Conservation (phyloP, 92 coral and sea anemone genomes). For the Virgularia gustaviana region DNA sequence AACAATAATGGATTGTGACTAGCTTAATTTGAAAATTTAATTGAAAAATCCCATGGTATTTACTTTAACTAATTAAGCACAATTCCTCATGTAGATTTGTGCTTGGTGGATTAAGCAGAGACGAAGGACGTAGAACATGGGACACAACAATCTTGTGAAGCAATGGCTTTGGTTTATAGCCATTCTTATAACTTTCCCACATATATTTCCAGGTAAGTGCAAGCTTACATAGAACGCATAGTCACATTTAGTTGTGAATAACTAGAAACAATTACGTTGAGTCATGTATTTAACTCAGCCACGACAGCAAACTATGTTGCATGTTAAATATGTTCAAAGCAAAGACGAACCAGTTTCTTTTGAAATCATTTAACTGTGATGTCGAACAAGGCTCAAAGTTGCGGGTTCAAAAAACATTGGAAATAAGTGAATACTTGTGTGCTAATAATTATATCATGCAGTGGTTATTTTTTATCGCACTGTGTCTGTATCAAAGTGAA, state of each 20-base stretch:
- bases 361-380: too few relatives aligned
- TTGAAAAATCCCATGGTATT: constrained; percentile 14
- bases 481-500: too few relatives aligned
- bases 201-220: background rate
- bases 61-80: constrained; percentile 18
- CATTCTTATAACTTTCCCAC: background rate
- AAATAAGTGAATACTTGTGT: too few relatives aligned
- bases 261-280: too few relatives aligned
- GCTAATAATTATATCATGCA: too few relatives aligned
- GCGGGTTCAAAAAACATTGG: too few relatives aligned
- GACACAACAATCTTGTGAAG: background rate
- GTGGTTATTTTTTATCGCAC: too few relatives aligned
- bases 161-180: background rate
- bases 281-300: too few relatives aligned
- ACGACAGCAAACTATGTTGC: background rate
- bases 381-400: too few relatives aligned
- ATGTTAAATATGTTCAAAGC: background rate
- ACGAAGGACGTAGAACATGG: constrained; percentile 13
- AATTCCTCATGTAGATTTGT: constrained; percentile 25
- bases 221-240: too few relatives aligned
- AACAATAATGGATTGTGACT: background rate
- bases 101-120: background rate
- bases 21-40: background rate
- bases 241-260: too few relatives aligned
- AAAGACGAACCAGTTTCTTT: background rate